Evolutionary conservation across 2,888 invertebrate species (phyloP), one percentile per base, ranked within the genome.

Genomic region (Chesias legatella): DNA sequence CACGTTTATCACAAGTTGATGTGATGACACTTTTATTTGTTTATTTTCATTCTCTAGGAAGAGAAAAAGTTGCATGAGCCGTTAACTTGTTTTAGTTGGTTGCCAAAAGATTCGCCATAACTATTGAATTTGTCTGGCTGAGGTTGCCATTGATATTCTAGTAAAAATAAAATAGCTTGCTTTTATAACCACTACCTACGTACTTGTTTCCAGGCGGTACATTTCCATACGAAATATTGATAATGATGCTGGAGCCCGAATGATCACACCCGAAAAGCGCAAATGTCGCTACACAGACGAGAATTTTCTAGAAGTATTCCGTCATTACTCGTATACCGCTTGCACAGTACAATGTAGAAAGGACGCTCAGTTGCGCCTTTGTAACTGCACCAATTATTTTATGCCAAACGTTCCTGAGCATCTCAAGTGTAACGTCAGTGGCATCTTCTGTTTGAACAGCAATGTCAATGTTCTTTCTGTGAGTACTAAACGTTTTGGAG

Each of bases 201-300:
- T 4, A 24, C 42, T 30, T 37, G 6, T 7, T 66, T 63, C 6
- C 57, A 91, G 91, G 7, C 90, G 91, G 7, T 80, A 77, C 43
- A 89, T 91, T 40, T 79, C 90, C 1, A 80, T 91, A 45, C 81
- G 88, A 7, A 91, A 93, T 56, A 93, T 94, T 32, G 92, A 92
- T 56, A 94, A 94, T 67, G 93, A 93, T 56, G 88, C 89, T 1
- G 91, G 90, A 45, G 92, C 92, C 0, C 88, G 91, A 1, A 81
- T 89, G 36, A 91, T 93, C 2, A 80, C 90, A 9, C 89, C 93
- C 0, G 70, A 79, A 4, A 93, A 93, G 66, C 89, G 95, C n/a
- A 92, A 92, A 64, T 95, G 95, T 65, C 91, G 93, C 2, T 95
- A 94, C 60, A 89, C 89, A 0, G 91, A 94, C 49, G 95, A 95